A percentile compares a stretch with the other conserved stretches of the same genome.
phyloP scores from a whole-genome alignment of 1,140 invertebrate species.

The Diuraphis noxia region DNA sequence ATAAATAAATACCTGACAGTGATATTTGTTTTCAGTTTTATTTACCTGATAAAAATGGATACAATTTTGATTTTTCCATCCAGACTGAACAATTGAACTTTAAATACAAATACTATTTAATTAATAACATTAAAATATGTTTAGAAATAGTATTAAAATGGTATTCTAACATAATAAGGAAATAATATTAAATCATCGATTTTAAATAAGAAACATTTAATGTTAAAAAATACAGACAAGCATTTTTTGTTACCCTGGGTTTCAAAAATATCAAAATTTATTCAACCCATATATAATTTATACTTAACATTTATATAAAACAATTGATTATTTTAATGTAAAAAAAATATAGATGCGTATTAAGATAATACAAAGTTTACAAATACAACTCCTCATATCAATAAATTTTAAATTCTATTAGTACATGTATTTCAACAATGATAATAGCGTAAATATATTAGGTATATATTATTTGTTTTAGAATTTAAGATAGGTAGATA shows the following conservation, averaged over 20 bases:
- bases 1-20: neutral
- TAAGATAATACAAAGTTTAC: neutral
- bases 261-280: conserved; percentile 8
- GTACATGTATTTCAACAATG: conserved; percentile 8
- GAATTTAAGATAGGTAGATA: neutral
- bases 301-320: conserved; percentile 12
- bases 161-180: neutral
- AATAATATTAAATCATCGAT: neutral
- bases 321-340: neutral
- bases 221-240: neutral
- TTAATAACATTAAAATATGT: neutral
- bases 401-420: neutral
- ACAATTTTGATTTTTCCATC: neutral
- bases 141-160: neutral
- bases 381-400: neutral
- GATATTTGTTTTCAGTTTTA: neutral
- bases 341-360: conserved; percentile 12
- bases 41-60: neutral
- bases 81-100: neutral
- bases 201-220: neutral
- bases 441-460: neutral
- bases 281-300: neutral
- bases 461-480: neutral
- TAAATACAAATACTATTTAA: neutral
- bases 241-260: neutral